Evolutionary conservation across 2,888 invertebrate species (phyloP).

Genomic region (Hipparchia semele): DNA sequence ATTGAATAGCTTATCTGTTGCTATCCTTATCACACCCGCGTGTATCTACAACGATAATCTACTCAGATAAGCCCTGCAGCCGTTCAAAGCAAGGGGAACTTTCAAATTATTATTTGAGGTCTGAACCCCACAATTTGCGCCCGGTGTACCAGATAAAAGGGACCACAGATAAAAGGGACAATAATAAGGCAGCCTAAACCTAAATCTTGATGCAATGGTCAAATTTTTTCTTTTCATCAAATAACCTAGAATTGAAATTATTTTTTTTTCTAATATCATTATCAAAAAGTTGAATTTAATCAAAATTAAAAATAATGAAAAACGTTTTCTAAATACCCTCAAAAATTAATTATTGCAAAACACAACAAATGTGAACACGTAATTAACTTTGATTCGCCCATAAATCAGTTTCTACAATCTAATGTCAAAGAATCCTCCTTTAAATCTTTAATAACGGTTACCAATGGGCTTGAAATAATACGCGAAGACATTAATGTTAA

Average conservation of each 20-base stretch:
- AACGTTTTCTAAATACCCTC: too few species aligned
- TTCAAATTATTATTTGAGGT: constrained; percentile 59
- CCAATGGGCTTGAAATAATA: constrained; percentile 22
- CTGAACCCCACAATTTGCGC: constrained; percentile 53
- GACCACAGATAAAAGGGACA: constrained; percentile 20
- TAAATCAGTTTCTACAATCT: neutral
- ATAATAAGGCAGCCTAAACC: constrained; percentile 22
- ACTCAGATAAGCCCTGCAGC: constrained; percentile 62
- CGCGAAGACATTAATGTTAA: constrained; percentile 31
- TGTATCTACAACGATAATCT: constrained; percentile 63
- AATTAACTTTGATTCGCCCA: too few species aligned
- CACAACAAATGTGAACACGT: too few species aligned
- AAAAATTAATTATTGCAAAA: too few species aligned
- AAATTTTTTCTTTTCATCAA: constrained; percentile 11
- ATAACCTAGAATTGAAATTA: neutral
- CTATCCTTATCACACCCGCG: constrained; percentile 52
- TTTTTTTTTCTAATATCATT: too few species aligned
- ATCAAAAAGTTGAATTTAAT: too few species aligned
- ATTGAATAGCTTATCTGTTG: constrained; percentile 42
- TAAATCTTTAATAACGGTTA: constrained; percentile 9
- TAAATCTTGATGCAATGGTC: constrained; percentile 2
- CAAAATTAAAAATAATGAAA: too few species aligned
- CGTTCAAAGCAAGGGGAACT: constrained; percentile 56
- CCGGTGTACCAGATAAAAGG: constrained; percentile 28
- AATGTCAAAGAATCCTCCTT: neutral